Base-by-base conservation (phyloP, 2,888 invertebrate species). In the Leptarthrus brevirostris region DNA sequence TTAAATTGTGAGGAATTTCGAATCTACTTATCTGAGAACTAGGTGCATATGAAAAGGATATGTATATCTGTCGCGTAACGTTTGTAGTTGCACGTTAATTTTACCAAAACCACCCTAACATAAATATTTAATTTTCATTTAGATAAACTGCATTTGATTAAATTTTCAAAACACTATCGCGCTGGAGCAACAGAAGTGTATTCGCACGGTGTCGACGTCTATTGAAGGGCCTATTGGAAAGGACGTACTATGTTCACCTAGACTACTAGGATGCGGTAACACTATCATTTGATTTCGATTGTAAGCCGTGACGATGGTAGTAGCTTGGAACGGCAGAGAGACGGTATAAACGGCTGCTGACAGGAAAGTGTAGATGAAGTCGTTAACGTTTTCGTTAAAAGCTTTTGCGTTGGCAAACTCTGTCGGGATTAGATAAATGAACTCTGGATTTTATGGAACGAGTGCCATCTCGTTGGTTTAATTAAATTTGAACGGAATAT, bases 111-210 rank as follows among this genome's bases (percentile, higher is more conserved):
- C 70, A 52, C 54, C 40, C 54, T 16, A 14, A 44, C 16, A 71
- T 71, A 54, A 71, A 71, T 71, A 71, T 71, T 71, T 71, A 71
- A 71, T 71, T 71, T 71, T 34, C 71, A 71, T 71, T 54, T 54
- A 71, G 40, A 71, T 71, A 71, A 71, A 71, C 71, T 34, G 71
- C 22, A 40, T 71, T 71, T 54, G 71, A 71, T 71, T 71, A 71
- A 71, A 71, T 54, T 71, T 71, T 53, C 54, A 71, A 54, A 36
- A n/a, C 69, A 12, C 52, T 20, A 16, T 12, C 30, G 44, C 47
- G 26, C 26, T 36, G 30, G 30, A 30, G 3, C 30, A 30, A 30
- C 30, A 20, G n/a, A 8, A 26, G 18, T n/a, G 64, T 22, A 64
- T 44, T 34, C 34, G 14, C 14, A 30, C 49, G 54, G 2, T 8